Conservation (phyloP, 1,140 invertebrate species). For the Microplitis demolitor region DNA sequence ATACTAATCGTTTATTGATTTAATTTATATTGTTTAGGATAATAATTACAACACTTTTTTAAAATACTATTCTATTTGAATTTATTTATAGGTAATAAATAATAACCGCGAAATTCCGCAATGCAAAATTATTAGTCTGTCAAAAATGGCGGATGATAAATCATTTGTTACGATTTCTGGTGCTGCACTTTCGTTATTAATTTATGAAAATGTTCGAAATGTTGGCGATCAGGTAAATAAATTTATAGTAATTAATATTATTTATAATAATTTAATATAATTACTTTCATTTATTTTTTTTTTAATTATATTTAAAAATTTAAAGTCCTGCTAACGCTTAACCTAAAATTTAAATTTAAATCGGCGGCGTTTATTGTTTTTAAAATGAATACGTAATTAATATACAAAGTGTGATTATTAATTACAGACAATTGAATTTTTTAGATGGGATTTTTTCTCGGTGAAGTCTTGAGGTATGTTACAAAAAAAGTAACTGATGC, state of each 20-base stretch:
- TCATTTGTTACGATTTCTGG: constrained; percentile 59
- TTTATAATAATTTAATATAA: neutral
- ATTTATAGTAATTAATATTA: neutral
- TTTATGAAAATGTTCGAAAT: constrained; percentile 68
- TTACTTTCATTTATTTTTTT: neutral
- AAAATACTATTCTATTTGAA: too few species aligned
- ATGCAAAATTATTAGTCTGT: constrained; percentile 25
- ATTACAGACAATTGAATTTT: constrained; percentile 34
- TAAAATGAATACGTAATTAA: neutral
- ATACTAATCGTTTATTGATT: too few species aligned
- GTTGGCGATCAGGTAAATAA: constrained; percentile 63
- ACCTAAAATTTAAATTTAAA: too few species aligned
- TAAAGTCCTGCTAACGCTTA: too few species aligned
- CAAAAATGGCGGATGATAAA: constrained; percentile 53
- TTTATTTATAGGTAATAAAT: too few species aligned
- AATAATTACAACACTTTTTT: too few species aligned
- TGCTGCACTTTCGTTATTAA: constrained; percentile 67
- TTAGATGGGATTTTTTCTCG: constrained; percentile 71
- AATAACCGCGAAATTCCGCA: too few species aligned
- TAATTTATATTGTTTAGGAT: too few species aligned
- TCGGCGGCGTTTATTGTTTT: neutral
- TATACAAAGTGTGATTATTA: neutral
- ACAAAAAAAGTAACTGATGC: constrained; percentile 71
- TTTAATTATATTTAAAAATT: neutral
- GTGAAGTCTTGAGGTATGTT: constrained; percentile 65